Evolutionary conservation across 2,797 vertebrate genomes (phyloP).

Genomic region (Enteromius thamalakanensis): DNA sequence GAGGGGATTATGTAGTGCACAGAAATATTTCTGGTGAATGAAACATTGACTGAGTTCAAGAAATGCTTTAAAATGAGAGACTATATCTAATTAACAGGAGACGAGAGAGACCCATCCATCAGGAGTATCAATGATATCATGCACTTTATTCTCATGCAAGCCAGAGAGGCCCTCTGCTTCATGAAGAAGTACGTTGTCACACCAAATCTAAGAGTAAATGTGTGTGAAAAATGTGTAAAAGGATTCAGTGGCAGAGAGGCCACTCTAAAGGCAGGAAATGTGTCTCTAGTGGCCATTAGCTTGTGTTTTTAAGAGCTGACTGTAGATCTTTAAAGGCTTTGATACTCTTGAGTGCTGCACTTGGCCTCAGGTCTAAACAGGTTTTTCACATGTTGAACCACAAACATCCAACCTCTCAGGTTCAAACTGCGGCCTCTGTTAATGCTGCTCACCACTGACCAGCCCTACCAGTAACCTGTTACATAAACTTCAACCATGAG

Average conservation of each 20-base stretch:
- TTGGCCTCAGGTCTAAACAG: conserved; percentile 21
- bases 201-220: neutral
- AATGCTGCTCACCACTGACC: conserved; percentile 1
- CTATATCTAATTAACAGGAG: conserved; percentile 4
- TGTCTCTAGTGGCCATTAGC: conserved; percentile 49
- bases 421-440: conserved; percentile 15
- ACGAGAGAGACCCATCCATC: neutral
- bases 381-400: conserved; percentile 44
- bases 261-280: conserved; percentile 51
- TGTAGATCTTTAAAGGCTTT: conserved; percentile 47
- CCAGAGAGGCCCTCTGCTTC: neutral
- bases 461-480: conserved; percentile 14
- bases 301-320: conserved; percentile 44
- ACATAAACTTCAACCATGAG: neutral
- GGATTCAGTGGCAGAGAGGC: conserved; percentile 35
- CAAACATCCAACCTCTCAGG: conserved; percentile 5
- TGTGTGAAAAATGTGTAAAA: conserved; percentile 25
- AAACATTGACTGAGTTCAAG: neutral
- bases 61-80: conserved; percentile 1
- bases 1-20: neutral
- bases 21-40: neutral
- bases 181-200: neutral
- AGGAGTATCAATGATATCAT: neutral
- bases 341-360: conserved; percentile 45
- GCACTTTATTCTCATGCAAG: neutral